Percentiles rank a stretch among this genome's conserved stretches.
These are phyloP conservation scores for Microctonus hyperodae DNA, from an alignment of 2,888 invertebrate species.

Conservation along the genomic window DNA sequence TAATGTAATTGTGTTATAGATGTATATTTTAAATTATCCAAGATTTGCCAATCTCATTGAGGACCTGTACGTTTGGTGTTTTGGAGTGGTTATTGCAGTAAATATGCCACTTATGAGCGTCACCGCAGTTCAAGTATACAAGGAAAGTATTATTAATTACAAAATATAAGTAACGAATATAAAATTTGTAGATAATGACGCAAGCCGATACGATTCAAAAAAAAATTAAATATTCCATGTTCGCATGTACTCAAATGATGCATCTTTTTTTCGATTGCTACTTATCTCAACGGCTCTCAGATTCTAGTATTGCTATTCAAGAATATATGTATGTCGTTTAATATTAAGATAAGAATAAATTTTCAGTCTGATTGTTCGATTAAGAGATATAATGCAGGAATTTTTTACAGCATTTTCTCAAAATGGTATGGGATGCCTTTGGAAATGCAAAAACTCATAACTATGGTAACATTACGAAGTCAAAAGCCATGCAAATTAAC, in stretches of 20 bases:
- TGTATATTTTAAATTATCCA: background rate
- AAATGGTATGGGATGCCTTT: constrained; percentile 29
- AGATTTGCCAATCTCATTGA: constrained; percentile 21
- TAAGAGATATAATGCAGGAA: background rate
- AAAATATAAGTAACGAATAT: background rate
- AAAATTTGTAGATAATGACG: background rate
- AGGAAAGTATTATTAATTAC: background rate
- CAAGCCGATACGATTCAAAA: background rate
- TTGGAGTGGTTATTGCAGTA: constrained; percentile 2
- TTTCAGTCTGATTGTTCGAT: background rate
- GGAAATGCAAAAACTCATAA: constrained; percentile 24
- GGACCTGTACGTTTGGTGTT: constrained; percentile 11
- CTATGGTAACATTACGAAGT: constrained; percentile 26
- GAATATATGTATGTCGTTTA: background rate
- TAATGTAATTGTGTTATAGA: background rate
- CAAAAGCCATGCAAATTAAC: constrained; percentile 21
- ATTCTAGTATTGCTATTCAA: background rate
- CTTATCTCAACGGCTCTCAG: constrained; percentile 1
- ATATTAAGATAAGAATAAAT: background rate
- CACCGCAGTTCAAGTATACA: constrained; percentile 12
- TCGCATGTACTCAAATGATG: background rate
- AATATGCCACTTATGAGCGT: constrained; percentile 13
- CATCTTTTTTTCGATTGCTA: constrained; percentile 19
- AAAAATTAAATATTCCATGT: constrained; percentile 1
- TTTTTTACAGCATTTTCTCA: background rate